Evolutionary conservation across 2,888 invertebrate species (phyloP).

Genomic region (Tiliacea citrago): DNA sequence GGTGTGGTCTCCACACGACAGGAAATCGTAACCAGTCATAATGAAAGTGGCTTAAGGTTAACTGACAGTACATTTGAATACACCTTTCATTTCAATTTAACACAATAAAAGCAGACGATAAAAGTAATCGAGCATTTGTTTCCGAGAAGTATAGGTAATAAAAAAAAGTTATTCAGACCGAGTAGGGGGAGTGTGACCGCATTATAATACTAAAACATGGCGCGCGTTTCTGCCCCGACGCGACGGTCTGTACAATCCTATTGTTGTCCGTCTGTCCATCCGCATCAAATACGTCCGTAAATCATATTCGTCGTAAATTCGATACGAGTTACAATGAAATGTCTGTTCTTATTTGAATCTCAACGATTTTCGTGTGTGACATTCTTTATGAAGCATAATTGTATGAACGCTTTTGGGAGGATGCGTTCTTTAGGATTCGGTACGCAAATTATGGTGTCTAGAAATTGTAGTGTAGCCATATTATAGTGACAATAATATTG

Average conservation of each 20-base stretch:
- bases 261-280: conserved; percentile 88
- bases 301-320: conserved; percentile 90
- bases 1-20: conserved; percentile 60
- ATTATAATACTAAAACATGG: conserved; percentile 87
- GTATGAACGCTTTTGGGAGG: conserved; percentile 53
- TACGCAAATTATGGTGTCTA: conserved; percentile 44
- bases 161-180: conserved; percentile 78
- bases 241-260: conserved; percentile 82
- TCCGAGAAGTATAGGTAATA: conserved; percentile 81
- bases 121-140: conserved; percentile 77
- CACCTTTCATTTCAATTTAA: conserved; percentile 71
- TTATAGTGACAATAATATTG: conserved; percentile 14
- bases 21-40: conserved; percentile 68
- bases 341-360: conserved; percentile 88
- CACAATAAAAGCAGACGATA: conserved; percentile 68
- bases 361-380: conserved; percentile 63
- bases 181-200: conserved; percentile 82
- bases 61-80: conserved; percentile 50
- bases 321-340: conserved; percentile 87
- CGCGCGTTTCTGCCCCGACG: conserved; percentile 76
- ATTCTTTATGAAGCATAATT: conserved; percentile 62
- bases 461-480: conserved; percentile 19
- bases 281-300: conserved; percentile 88
- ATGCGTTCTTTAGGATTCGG: conserved; percentile 64
- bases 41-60: conserved; percentile 57